phyloP scores from a whole-genome alignment of 2,888 invertebrate species.

The Amaurobius ferox region DNA sequence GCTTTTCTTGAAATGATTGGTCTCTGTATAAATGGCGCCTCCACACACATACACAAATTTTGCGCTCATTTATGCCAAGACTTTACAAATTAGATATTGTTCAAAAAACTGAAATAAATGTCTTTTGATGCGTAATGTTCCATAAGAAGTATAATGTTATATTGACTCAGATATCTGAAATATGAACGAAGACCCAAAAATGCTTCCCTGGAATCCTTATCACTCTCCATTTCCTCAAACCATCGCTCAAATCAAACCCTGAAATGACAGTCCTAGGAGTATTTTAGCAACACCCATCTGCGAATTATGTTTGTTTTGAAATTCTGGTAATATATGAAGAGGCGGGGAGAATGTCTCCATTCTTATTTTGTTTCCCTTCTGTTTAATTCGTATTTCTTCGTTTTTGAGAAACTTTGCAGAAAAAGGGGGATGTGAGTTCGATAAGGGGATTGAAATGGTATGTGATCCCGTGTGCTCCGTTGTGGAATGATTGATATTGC shows the following conservation, averaged over 20 bases:
- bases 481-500: background rate
- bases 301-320: background rate
- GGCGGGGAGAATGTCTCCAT: background rate
- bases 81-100: too few relatives aligned
- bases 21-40: too few relatives aligned
- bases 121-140: too few relatives aligned
- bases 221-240: background rate
- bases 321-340: background rate
- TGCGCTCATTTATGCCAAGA: too few relatives aligned
- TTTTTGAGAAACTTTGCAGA: background rate
- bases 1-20: too few relatives aligned
- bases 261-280: background rate
- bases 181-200: background rate
- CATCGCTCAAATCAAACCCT: constrained; percentile 11
- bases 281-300: background rate
- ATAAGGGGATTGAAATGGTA: constrained; percentile 3
- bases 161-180: background rate
- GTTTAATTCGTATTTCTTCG: constrained; percentile 4
- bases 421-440: background rate
- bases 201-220: background rate
- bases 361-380: background rate
- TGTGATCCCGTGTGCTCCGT: background rate
- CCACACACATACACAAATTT: too few relatives aligned
- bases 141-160: too few relatives aligned
- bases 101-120: too few relatives aligned